Evolutionary conservation across 64 coral and sea anemone genomes (phyloP).

Genomic region (Stylophora pistillata): DNA sequence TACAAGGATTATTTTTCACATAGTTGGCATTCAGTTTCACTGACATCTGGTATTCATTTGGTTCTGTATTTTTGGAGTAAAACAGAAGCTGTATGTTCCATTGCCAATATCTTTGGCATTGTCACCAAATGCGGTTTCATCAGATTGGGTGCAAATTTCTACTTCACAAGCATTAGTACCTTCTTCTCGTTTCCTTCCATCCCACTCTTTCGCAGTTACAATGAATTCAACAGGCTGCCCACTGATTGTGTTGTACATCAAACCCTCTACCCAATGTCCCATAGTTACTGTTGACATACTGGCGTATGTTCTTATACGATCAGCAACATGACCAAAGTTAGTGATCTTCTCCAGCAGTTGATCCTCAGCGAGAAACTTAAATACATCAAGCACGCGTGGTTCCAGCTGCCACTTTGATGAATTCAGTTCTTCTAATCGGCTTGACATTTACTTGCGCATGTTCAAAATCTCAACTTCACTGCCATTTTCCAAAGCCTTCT

Average conservation of each 20-base stretch:
- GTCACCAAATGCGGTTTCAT: slow-evolving; percentile 3
- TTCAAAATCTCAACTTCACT: slow-evolving; percentile 59
- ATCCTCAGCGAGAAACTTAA: slow-evolving; percentile 5
- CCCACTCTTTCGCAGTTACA: slow-evolving; percentile 49
- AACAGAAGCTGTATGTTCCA: slow-evolving; percentile 60
- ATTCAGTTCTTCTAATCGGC: slow-evolving; percentile 17
- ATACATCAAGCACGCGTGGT: not conserved
- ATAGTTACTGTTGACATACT: slow-evolving; percentile 17
- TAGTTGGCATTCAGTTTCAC: slow-evolving; percentile 47
- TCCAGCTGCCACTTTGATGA: slow-evolving; percentile 21
- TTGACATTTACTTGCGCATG: slow-evolving; percentile 42
- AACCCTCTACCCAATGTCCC: slow-evolving; percentile 25
- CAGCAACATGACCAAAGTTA: slow-evolving; percentile 7
- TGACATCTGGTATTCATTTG: slow-evolving; percentile 22
- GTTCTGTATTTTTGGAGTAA: slow-evolving; percentile 23
- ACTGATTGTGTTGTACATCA: slow-evolving; percentile 44
- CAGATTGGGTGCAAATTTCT: slow-evolving; percentile 25
- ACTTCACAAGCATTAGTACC: slow-evolving; percentile 62
- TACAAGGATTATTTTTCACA: slow-evolving; percentile 59
- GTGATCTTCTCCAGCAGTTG: not conserved
- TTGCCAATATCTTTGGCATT: slow-evolving; percentile 43
- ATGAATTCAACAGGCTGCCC: slow-evolving; percentile 53
- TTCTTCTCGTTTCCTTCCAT: slow-evolving; percentile 19
- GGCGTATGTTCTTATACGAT: not conserved
- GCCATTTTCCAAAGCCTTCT: slow-evolving; percentile 49